These are phyloP conservation scores for Pachypeltis micranthus DNA, from an alignment of 1,140 invertebrate genomes.

Conservation along the genomic window DNA sequence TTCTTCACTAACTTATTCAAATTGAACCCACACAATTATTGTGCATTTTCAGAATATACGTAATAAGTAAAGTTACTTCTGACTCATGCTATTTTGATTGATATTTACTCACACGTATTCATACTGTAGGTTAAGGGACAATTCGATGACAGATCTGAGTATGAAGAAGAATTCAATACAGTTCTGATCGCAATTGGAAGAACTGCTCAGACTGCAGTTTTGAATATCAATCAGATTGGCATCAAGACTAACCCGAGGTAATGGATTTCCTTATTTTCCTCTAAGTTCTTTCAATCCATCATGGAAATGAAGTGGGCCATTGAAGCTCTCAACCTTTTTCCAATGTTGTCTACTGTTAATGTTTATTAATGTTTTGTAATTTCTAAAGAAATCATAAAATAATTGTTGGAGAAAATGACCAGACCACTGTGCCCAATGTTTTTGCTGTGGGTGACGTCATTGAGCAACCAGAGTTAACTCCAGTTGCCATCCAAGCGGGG, in stretches of 20 bases:
- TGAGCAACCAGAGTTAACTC: conserved; percentile 86
- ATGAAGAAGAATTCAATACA: conserved; percentile 61
- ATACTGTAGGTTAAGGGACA: conserved; percentile 1
- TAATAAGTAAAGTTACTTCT: too few species aligned
- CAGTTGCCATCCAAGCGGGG: conserved; percentile 92
- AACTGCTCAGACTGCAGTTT: conserved; percentile 52
- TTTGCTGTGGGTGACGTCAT: conserved; percentile 92
- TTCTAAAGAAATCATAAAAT: conserved; percentile 33
- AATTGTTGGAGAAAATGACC: conserved; percentile 43
- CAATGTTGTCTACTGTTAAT: conserved; percentile 34
- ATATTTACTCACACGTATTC: too few species aligned
- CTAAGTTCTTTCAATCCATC: conserved; percentile 40
- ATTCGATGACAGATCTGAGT: conserved; percentile 32
- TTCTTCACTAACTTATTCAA: too few species aligned
- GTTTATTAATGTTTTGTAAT: conserved; percentile 48
- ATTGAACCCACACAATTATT: too few species aligned
- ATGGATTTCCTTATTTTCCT: too few species aligned
- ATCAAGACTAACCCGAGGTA: too few species aligned
- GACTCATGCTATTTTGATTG: too few species aligned
- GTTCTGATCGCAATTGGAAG: conserved; percentile 74
- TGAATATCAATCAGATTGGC: conserved; percentile 56
- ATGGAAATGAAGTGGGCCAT: conserved; percentile 52
- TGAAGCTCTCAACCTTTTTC: too few species aligned
- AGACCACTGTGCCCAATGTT: conserved; percentile 76
- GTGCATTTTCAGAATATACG: too few species aligned